These are phyloP conservation scores for Aradophagus sp. DNA, from an alignment of 1,140 invertebrate genomes.

Conservation along the genomic window DNA sequence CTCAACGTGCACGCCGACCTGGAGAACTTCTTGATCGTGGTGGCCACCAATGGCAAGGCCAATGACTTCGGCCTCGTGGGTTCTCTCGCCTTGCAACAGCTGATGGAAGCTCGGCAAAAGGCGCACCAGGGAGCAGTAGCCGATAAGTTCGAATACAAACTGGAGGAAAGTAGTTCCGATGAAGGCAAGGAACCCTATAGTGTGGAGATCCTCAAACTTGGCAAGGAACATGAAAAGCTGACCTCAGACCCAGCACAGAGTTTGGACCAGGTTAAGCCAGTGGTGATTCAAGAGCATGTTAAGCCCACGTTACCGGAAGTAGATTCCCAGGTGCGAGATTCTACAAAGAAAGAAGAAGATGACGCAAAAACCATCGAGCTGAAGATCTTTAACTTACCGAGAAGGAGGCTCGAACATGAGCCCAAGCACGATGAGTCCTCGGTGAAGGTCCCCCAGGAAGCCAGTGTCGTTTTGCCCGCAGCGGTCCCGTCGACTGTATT, in stretches of 20 bases:
- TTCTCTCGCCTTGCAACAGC: slow-evolving; percentile 45
- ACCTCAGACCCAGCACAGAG: not conserved
- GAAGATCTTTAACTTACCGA: slow-evolving; percentile 12
- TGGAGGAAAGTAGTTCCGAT: slow-evolving; percentile 29
- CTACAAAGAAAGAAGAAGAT: slow-evolving; percentile 1
- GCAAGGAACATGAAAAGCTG: slow-evolving; percentile 34
- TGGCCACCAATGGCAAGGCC: slow-evolving; percentile 49
- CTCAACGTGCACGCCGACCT: slow-evolving; percentile 70
- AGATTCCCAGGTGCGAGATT: no score
- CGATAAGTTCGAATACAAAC: slow-evolving; percentile 45
- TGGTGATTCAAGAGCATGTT: slow-evolving; percentile 33
- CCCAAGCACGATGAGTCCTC: not conserved
- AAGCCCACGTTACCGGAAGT: slow-evolving; percentile 11
- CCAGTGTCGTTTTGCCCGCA: no score
- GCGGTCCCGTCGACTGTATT: not conserved
- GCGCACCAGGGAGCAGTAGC: not conserved
- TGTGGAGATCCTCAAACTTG: slow-evolving; percentile 48
- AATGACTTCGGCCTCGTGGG: slow-evolving; percentile 23
- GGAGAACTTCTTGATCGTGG: slow-evolving; percentile 70
- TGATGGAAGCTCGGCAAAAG: slow-evolving; percentile 31
- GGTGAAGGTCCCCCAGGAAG: slow-evolving; percentile 8
- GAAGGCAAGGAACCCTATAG: slow-evolving; percentile 56
- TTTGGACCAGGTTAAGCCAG: slow-evolving; percentile 7
- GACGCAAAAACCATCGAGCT: slow-evolving; percentile 15
- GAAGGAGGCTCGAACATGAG: slow-evolving; percentile 2